A percentile compares a stretch with the other conserved stretches of the same genome.
Conservation (phyloP, 2,888 invertebrate species). For the Protodeltote pygarga region DNA sequence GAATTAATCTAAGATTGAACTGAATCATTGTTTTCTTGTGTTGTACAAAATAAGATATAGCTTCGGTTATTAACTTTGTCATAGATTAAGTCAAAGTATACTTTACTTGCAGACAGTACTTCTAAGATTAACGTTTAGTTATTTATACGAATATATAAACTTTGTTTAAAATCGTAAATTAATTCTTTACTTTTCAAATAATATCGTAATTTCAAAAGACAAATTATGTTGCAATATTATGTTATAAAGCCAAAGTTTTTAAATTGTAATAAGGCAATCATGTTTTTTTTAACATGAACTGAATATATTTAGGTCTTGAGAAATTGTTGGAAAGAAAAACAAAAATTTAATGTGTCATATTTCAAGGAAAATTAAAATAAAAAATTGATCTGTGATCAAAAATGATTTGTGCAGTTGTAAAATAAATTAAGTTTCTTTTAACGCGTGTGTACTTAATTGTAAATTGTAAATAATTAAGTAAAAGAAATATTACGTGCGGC, state of each 20-base stretch:
- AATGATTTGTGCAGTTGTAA: conserved; percentile 42
- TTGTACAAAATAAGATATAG: conserved; percentile 7
- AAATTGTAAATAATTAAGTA: conserved; percentile 46
- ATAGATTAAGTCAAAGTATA: conserved; percentile 4
- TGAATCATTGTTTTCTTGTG: background rate
- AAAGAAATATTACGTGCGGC: background rate
- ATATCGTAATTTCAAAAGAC: too few species aligned
- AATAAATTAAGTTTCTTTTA: conserved; percentile 29
- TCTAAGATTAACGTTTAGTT: conserved; percentile 9
- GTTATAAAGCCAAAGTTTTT: background rate
- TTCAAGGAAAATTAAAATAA: conserved; percentile 9
- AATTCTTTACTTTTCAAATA: background rate
- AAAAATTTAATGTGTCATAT: conserved; percentile 16
- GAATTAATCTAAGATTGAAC: conserved; percentile 1
- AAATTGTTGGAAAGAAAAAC: background rate
- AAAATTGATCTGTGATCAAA: conserved; percentile 65
- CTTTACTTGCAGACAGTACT: conserved; percentile 5
- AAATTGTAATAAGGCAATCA: background rate
- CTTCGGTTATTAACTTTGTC: conserved; percentile 1
- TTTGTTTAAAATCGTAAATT: background rate
- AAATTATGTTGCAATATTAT: background rate
- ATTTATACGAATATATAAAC: background rate
- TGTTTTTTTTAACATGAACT: conserved; percentile 1
- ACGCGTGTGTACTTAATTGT: conserved; percentile 46
- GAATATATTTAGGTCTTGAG: background rate